Conservation (phyloP, 2,797 vertebrate genomes). For the Falco novaeseelandiae region DNA sequence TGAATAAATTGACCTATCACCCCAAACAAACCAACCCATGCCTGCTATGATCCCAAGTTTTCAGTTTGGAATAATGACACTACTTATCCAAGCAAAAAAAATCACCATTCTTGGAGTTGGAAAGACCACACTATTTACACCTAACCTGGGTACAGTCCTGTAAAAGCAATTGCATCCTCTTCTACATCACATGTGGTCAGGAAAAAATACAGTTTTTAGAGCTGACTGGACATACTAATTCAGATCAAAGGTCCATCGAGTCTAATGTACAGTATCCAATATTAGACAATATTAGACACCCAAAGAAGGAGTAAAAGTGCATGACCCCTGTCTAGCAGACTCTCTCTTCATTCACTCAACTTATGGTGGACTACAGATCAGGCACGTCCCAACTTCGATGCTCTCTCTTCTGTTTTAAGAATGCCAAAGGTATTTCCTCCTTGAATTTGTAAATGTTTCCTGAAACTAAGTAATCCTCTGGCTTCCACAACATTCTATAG, state of each 20-base stretch:
- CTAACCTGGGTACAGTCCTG: background rate
- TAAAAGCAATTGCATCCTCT: background rate
- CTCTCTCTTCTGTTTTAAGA: background rate
- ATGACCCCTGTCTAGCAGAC: fast-evolving
- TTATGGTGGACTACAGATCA: background rate
- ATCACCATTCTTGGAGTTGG: background rate
- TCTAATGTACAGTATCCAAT: background rate
- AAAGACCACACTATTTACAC: background rate
- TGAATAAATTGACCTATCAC: background rate
- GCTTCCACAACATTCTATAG: background rate
- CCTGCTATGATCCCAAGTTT: background rate
- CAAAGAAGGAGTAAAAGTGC: background rate
- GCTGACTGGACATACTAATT: background rate
- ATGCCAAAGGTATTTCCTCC: background rate
- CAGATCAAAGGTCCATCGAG: background rate
- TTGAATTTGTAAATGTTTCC: background rate
- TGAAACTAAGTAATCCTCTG: background rate
- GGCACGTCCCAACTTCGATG: background rate
- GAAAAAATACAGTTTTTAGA: background rate
- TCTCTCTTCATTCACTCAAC: background rate
- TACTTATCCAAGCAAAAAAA: background rate
- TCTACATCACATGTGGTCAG: fast-evolving
- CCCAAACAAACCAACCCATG: background rate
- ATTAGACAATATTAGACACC: background rate
- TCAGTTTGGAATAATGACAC: background rate